Evolutionary conservation across 2,888 invertebrate species (phyloP), one percentile per base, ranked within the genome.

Genomic region (Yponomeuta sedellus): DNA sequence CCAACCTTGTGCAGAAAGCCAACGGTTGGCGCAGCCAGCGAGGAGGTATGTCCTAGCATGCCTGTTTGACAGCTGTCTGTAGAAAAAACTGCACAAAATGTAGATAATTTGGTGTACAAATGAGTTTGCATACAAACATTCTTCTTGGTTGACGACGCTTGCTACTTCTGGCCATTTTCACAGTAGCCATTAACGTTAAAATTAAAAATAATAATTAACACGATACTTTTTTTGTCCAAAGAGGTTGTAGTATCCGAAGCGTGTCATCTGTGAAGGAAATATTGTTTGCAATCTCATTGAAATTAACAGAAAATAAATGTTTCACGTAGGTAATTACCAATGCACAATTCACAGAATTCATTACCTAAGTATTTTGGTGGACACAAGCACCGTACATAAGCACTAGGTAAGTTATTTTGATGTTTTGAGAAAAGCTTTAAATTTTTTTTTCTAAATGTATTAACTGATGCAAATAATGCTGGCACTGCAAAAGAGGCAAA

Each of bases 21-120:
- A 89, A 90, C 81, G 89, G 89, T 8, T 91, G 90, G 89, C 88
- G 91, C 73, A 90, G 89, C 74, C 90, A 90, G 72, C 88, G 91
- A 69, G 90, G 90, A 91, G 91, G 91, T 91, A 90, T 78, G 90
- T 85, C 75, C 67, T 16, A 67, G 44, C 44, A 52, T 52, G 44
- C 16, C 44, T 0, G 44, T 52, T 52, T 52, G 44, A 52, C 16
- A 52, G 44, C 44, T 52, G 44, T 52, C 44, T 52, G 44, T 52
- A 52, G 44, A 52, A 52, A 1, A 16, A 12, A 52, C 2, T 52
- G 44, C 44, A 52, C 44, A 52, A 52, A 52, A 52, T 52, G 16
- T 52, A 52, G 44, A 52, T 52, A 52, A 12, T 52, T 52, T 52
- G 16, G 16, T 52, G 44, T 52, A 52, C 12, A 52, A 52, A 52